These are phyloP conservation scores for Danaus plexippus DNA, from an alignment of 1,140 invertebrate genomes.

Conservation along the genomic window DNA sequence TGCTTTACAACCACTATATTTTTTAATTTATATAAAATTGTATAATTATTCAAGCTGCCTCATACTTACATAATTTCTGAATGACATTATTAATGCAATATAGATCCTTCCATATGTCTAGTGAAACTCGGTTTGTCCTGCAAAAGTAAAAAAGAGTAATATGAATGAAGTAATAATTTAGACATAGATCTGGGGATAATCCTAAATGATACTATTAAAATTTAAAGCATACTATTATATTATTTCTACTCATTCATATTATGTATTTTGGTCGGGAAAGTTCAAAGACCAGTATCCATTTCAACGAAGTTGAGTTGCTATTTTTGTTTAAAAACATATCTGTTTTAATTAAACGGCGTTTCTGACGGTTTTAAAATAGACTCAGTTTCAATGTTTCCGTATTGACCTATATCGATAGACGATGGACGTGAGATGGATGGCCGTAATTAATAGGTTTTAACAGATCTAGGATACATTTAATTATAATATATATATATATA, in stretches of 20 bases:
- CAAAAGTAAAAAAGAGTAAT: constrained; percentile 1
- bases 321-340: constrained; percentile 20
- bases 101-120: constrained; percentile 29
- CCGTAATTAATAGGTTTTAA: constrained; percentile 14
- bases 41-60: too few relatives aligned
- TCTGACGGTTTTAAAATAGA: constrained; percentile 48
- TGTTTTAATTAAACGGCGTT: constrained; percentile 29
- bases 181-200: too few relatives aligned
- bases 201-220: too few relatives aligned
- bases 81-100: constrained; percentile 40
- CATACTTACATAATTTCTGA: constrained; percentile 56
- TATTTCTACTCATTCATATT: too few relatives aligned
- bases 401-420: constrained; percentile 49
- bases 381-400: constrained; percentile 39
- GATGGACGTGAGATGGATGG: constrained; percentile 28
- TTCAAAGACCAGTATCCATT: constrained; percentile 6
- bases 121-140: constrained; percentile 8
- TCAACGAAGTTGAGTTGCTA: constrained; percentile 11
- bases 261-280: not conserved
- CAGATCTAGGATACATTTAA: too few relatives aligned
- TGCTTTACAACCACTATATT: too few relatives aligned
- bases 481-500: too few relatives aligned
- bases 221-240: not conserved
- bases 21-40: too few relatives aligned
- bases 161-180: too few relatives aligned